Evolutionary conservation across 2,888 invertebrate genomes (phyloP).

Genomic region (Falcaria lacertinaria): DNA sequence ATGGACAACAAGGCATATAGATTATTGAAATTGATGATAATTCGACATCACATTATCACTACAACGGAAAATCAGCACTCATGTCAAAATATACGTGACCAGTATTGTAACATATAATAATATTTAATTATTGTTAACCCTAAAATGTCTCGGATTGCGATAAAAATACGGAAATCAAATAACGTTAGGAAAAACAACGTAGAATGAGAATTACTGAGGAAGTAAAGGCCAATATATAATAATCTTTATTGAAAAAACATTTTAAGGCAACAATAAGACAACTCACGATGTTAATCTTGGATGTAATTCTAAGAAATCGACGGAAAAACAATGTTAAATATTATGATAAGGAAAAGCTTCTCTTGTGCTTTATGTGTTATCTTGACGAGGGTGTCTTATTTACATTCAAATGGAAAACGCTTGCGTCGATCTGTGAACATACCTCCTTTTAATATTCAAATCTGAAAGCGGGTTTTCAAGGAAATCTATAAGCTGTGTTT

Average conservation of each 20-base stretch:
- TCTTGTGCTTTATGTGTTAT: slow-evolving; percentile 39
- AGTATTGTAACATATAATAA: too few relatives aligned
- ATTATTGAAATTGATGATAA: too few relatives aligned
- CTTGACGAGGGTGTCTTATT: slow-evolving; percentile 59
- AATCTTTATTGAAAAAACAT: background rate
- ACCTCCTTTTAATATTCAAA: background rate
- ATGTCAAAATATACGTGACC: too few relatives aligned
- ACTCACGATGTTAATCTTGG: background rate
- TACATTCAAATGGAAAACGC: slow-evolving; percentile 34
- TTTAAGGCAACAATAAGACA: background rate
- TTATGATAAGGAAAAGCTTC: slow-evolving; percentile 29
- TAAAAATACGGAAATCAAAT: too few relatives aligned
- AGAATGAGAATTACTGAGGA: too few relatives aligned
- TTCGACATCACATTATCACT: too few relatives aligned
- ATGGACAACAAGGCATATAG: too few relatives aligned
- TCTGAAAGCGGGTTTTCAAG: background rate
- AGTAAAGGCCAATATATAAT: background rate
- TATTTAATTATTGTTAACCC: too few relatives aligned
- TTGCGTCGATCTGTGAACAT: background rate
- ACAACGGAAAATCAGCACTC: too few relatives aligned
- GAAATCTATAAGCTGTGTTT: too few relatives aligned
- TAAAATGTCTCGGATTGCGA: too few relatives aligned
- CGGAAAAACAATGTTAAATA: slow-evolving; percentile 23
- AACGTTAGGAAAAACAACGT: too few relatives aligned
- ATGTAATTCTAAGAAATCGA: slow-evolving; percentile 12